Evolutionary conservation across 1,140 invertebrate species (phyloP).

Genomic region (Drosophila nebulosa): DNA sequence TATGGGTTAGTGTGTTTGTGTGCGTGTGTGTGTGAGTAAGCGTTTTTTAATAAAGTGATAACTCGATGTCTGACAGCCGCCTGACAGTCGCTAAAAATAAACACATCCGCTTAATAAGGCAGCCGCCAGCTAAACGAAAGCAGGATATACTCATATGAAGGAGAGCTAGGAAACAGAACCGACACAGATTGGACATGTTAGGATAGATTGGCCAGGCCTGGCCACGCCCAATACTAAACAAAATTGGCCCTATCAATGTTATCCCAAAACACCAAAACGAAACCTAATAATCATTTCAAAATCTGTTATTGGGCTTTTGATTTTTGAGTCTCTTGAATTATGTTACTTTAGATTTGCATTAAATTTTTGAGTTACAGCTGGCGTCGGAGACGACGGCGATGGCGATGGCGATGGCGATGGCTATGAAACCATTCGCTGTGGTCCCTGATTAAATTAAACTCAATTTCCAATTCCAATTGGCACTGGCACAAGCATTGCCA

Average conservation of each 20-base stretch:
- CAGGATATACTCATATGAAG: background rate
- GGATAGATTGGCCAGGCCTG: conserved; percentile 15
- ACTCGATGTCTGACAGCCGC: conserved; percentile 62
- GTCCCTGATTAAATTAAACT: conserved; percentile 54
- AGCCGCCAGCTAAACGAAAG: conserved; percentile 19
- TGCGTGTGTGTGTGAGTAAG: conserved; percentile 53
- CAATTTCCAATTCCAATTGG: conserved; percentile 19
- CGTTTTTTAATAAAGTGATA: conserved; percentile 75
- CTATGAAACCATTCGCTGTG: background rate
- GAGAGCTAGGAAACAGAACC: background rate
- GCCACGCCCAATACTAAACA: conserved; percentile 4
- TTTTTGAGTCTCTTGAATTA: no score
- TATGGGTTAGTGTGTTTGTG: conserved; percentile 15
- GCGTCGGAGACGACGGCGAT: no score
- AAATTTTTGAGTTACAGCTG: background rate
- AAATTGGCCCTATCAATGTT: background rate
- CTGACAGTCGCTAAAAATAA: conserved; percentile 66
- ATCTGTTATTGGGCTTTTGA: no score
- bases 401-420: no score
- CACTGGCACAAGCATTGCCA: background rate
- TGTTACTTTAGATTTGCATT: background rate
- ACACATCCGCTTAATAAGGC: conserved; percentile 56
- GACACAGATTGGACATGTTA: conserved; percentile 12
- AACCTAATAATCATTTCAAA: no score
- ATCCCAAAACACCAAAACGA: no score